These are phyloP conservation scores for Agrotis segetum DNA, from an alignment of 2,888 invertebrate species.

Conservation along the genomic window DNA sequence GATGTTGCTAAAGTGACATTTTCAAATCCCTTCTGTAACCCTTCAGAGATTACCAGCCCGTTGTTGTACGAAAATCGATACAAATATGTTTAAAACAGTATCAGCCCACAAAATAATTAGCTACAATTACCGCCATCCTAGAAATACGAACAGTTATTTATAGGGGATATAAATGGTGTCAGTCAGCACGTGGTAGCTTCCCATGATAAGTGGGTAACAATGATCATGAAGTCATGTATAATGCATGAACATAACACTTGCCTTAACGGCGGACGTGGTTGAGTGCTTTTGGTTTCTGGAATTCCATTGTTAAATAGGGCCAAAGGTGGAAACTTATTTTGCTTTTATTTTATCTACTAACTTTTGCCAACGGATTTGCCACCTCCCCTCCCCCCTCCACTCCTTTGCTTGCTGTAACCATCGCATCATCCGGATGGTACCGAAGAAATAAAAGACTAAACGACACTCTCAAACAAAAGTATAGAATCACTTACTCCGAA, in stretches of 20 bases:
- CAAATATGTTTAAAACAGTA: neutral
- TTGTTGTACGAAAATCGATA: neutral
- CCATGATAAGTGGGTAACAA: constrained; percentile 29
- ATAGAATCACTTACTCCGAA: too few relatives aligned
- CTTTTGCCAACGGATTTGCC: too few relatives aligned
- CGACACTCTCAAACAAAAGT: too few relatives aligned
- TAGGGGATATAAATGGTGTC: constrained; percentile 35
- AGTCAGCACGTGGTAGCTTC: constrained; percentile 39
- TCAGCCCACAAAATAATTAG: constrained; percentile 11
- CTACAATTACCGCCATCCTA: constrained; percentile 29
- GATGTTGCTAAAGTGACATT: too few relatives aligned
- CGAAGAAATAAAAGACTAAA: too few relatives aligned
- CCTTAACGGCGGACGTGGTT: neutral
- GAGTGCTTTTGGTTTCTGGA: constrained; percentile 8
- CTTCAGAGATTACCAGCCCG: too few relatives aligned
- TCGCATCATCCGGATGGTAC: too few relatives aligned
- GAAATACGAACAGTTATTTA: constrained; percentile 28
- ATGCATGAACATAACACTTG: constrained; percentile 18
- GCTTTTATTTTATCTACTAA: neutral
- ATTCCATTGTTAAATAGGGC: neutral
- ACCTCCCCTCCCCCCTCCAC: too few relatives aligned
- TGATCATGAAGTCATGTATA: constrained; percentile 23
- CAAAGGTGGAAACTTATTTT: neutral
- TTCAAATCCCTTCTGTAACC: too few relatives aligned
- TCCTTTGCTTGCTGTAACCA: too few relatives aligned